phyloP scores from a whole-genome alignment of 2,888 invertebrate species.

The Thecophora atra region DNA sequence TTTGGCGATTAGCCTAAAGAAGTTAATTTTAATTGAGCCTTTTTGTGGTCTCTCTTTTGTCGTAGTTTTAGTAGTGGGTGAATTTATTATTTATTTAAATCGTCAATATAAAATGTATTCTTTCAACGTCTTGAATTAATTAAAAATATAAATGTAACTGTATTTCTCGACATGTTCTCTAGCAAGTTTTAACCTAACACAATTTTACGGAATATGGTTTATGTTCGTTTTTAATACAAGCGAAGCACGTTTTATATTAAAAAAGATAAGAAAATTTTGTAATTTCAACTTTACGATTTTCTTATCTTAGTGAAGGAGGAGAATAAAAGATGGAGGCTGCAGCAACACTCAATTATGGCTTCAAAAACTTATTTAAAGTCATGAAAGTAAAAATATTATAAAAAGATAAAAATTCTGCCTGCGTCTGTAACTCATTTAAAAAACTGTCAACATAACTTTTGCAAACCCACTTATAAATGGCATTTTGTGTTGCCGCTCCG shows the following conservation, averaged over 20 bases:
- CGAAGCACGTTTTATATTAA: constrained; percentile 30
- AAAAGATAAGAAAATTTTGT: constrained; percentile 6
- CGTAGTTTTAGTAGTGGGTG: background rate
- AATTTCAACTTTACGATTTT: background rate
- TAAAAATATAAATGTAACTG: too few species aligned
- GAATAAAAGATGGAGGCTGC: background rate
- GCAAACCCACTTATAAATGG: background rate
- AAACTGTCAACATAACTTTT: constrained; percentile 31
- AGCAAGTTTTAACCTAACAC: too few species aligned
- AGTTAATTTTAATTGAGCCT: background rate
- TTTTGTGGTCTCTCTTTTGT: background rate
- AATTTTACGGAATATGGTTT: background rate
- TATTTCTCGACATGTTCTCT: too few species aligned
- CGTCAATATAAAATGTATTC: too few species aligned
- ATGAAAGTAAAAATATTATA: too few species aligned
- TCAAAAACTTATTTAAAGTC: background rate
- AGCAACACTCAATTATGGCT: background rate
- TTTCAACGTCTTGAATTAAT: too few species aligned
- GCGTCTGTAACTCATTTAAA: constrained; percentile 1
- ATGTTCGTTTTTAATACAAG: background rate
- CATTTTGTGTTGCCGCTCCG: background rate
- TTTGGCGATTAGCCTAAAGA: background rate
- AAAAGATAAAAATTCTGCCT: constrained; percentile 7
- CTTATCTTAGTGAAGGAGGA: background rate
- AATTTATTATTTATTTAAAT: background rate